Base-by-base conservation (phyloP, 35 echinoderm and acorn worm species). In the Amphiura filiformis region DNA sequence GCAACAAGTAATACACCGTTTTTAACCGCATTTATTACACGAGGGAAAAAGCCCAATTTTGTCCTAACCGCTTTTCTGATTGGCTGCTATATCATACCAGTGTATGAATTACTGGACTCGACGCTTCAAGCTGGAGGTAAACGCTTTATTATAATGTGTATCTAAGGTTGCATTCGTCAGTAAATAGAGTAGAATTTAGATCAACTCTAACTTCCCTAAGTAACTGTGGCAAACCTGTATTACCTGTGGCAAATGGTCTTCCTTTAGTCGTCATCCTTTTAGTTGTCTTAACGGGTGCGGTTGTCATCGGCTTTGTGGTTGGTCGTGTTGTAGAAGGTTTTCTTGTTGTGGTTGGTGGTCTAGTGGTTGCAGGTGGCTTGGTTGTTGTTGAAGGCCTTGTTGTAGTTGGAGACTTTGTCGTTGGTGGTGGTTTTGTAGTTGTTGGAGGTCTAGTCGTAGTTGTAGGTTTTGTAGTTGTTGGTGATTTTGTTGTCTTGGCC, bases 391-490 rank as follows among this genome's bases (percentile, higher is more conserved):
- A 30, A 26, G 61, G 61, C 26, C 28, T 70, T 4, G 80, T 44
- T 36, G 56, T 64, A n/a, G 83, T 36, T 20, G 31, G 56, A 36
- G 56, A 32, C 32, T 36, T 61, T 64, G 83, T 85, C 34, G 49
- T 64, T 32, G 81, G 39, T 20, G 39, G 44, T 15, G 22, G 39
- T 84, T 26, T 84, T 3, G 81, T 84, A 23, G 81, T 83, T 37
- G 39, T 64, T 22, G 34, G 44, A 42, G 12, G 36, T 82, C 26
- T 90, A 23, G 81, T 84, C 26, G 61, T 70, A 15, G 61, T 18
- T 70, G 7, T 70, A 17, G 4, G 40, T n/a, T 34, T 14, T 81
- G 33, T 81, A 26, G 80, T 39, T 77, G 34, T 35, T 41, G 38
- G 80, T 41, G 36, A 17, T 42, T 26, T 49, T 57, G 39, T 44